phyloP scores from a whole-genome alignment of 2,113 vertebrate genomes.

The Rhadina sibilatrix region DNA sequence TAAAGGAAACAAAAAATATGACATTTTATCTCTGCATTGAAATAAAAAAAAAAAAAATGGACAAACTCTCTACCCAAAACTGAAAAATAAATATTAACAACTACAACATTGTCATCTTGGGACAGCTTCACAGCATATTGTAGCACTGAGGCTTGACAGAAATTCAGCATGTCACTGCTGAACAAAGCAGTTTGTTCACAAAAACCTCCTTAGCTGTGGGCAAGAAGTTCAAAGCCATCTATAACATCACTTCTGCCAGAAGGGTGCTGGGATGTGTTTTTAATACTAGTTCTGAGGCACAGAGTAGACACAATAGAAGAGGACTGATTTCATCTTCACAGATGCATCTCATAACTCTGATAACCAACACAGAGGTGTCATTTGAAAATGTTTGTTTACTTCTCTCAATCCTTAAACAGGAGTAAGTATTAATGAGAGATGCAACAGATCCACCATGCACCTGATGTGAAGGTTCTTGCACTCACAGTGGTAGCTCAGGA shows the following conservation, averaged over 20 bases:
- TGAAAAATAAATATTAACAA: background rate
- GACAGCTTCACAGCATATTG: background rate
- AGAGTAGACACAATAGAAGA: background rate
- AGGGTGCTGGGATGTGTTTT: background rate
- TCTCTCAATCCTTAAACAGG: background rate
- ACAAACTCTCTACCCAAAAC: background rate
- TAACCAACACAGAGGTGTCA: background rate
- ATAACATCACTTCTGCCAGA: background rate
- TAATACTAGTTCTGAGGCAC: background rate
- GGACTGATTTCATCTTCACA: background rate
- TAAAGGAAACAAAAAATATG: background rate
- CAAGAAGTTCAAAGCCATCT: background rate
- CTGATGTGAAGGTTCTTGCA: background rate
- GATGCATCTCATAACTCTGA: background rate
- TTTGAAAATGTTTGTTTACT: background rate
- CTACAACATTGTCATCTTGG: background rate
- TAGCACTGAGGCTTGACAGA: background rate
- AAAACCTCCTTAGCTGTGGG: background rate
- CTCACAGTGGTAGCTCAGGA: background rate
- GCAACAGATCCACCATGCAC: background rate
- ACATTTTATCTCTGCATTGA: background rate
- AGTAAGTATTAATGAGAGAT: background rate
- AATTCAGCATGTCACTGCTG: background rate
- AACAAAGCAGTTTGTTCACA: background rate
- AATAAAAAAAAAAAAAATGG: background rate